Conservation (phyloP, 1,140 invertebrate species). For the Lepidostoma basale region DNA sequence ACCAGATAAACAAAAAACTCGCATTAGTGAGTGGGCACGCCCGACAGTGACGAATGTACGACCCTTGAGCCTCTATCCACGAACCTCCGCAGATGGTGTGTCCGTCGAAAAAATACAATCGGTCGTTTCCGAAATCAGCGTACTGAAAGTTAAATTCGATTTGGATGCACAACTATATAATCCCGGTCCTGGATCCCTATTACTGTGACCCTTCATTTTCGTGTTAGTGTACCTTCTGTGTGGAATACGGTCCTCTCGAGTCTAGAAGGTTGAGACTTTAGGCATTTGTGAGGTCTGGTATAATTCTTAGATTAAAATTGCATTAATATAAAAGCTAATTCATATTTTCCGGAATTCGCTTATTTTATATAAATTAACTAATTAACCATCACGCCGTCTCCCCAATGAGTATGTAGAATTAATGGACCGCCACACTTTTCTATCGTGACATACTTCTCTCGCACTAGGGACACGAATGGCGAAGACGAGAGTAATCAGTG, state of each 20-base stretch:
- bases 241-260: neutral
- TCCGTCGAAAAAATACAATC: slow-evolving; percentile 34
- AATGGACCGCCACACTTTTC: too few relatives aligned
- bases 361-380: too few relatives aligned
- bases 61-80: slow-evolving; percentile 1
- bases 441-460: too few relatives aligned
- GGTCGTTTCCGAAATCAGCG: slow-evolving; percentile 22
- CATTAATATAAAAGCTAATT: slow-evolving; percentile 37
- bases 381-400: too few relatives aligned
- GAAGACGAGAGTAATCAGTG: too few relatives aligned
- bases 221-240: slow-evolving; percentile 35
- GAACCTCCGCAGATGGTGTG: slow-evolving; percentile 18
- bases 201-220: slow-evolving; percentile 41
- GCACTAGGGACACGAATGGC: too few relatives aligned
- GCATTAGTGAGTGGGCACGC: slow-evolving; percentile 23
- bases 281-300: slow-evolving; percentile 36
- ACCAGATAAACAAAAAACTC: slow-evolving; percentile 35
- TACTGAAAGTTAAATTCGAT: slow-evolving; percentile 39
- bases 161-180: slow-evolving; percentile 41
- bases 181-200: slow-evolving; percentile 33
- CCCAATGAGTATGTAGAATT: too few relatives aligned
- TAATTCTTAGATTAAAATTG: slow-evolving; percentile 44
- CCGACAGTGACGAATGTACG: slow-evolving; percentile 32
- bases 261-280: slow-evolving; percentile 11
- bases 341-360: too few relatives aligned